Base-by-base conservation (phyloP, 2,113 vertebrate genomes). In the Capreolus pygargus region DNA sequence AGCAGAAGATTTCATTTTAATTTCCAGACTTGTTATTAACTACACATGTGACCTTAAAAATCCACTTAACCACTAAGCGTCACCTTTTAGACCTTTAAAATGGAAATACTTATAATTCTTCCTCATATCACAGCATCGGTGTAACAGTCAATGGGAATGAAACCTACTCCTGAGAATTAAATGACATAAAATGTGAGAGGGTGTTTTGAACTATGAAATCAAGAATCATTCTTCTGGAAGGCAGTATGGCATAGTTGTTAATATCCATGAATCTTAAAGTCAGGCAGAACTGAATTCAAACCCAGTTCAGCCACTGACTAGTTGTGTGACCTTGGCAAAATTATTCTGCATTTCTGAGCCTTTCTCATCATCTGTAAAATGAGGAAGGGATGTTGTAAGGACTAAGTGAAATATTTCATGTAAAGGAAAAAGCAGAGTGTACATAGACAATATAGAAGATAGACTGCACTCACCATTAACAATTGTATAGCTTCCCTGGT, bases 31-130 rank as follows among this genome's bases (percentile, higher is more conserved):
- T 95, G 87, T 78, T 60, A 36, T 16, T 88, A 58, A 61, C 47
- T 50, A 52, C 7, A 14, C 55, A 14, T 16, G 1, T 55, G 78
- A 95, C 19, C 67, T 89, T 70, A 74, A 27, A 30, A 78, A 90
- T 86, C 79, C 74, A 96, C 50, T 96, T 95, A 79, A 52, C 6
- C 17, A 70, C 54, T 28, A 92, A 82, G 6, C 15, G 89, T 95
- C 33, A 94, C n/a, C 27, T 92, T 93, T 74, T 36, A 64, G 13
- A 61, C 45, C 21, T 96, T 95, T 90, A 90, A 97, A 36, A 70
- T 27, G 27, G 27, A 95, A 88, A 85, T 91, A 93, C 76, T 58
- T 57, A 33, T 27, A 47, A 43, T 86, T 78, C 57, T 89, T 82
- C 30, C 23, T 82, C 70, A 55, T 92, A 76, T 76, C 30, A 45